A percentile compares a stretch with the other conserved stretches of the same genome.
Conservation (phyloP, 2,888 invertebrate species). For the Leucozona laternaria region DNA sequence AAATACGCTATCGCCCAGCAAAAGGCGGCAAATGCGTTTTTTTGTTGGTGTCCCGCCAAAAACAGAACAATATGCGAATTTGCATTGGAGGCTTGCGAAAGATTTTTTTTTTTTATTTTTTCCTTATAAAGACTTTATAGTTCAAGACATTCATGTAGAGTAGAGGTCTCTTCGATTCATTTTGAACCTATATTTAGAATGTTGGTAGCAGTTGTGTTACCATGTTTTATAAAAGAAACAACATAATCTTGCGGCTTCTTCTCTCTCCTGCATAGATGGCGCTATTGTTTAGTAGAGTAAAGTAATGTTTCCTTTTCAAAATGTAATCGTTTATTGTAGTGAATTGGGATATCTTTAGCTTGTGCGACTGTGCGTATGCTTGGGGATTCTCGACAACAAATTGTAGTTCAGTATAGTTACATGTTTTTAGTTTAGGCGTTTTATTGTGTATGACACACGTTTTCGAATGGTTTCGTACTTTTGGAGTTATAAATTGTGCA, state of each 20-base stretch:
- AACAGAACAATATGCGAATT: slow-evolving; percentile 39
- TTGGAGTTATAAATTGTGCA: neutral
- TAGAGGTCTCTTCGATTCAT: neutral
- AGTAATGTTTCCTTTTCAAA: slow-evolving; percentile 7
- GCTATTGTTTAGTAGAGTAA: slow-evolving; percentile 1
- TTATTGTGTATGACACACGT: neutral
- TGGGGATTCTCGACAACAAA: slow-evolving; percentile 1
- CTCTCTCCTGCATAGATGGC: neutral
- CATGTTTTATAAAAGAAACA: neutral
- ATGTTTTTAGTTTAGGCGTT: neutral
- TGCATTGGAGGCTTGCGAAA: slow-evolving; percentile 21
- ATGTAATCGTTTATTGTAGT: neutral
- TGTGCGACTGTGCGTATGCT: neutral
- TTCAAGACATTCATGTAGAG: neutral
- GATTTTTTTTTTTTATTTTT: neutral
- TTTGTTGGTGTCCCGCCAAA: slow-evolving; percentile 9
- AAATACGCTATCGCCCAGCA: slow-evolving; percentile 36
- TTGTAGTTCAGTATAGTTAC: neutral
- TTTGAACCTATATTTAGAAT: neutral
- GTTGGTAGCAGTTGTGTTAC: neutral
- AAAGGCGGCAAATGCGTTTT: slow-evolving; percentile 56
- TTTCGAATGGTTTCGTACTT: neutral
- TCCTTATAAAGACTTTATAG: neutral
- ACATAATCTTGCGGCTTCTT: neutral
- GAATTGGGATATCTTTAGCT: slow-evolving; percentile 2